phyloP scores from a whole-genome alignment of 2,113 vertebrate genomes.

The Calyptomena viridis region DNA sequence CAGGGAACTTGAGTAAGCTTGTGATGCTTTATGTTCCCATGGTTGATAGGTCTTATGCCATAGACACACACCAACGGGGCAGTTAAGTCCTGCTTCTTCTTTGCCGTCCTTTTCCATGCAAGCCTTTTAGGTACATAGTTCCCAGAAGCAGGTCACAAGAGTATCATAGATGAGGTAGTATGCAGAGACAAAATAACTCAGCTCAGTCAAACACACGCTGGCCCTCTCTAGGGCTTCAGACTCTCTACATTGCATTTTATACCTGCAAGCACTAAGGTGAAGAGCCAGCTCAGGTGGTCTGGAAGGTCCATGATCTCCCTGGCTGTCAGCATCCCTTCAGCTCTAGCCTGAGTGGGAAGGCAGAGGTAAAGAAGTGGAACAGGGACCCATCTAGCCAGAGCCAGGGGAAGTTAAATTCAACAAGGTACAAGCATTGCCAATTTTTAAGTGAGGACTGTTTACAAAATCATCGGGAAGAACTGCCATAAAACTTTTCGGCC shows the following conservation, averaged over 20 bases:
- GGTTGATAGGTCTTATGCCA: neutral
- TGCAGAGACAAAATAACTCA: neutral
- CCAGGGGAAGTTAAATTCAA: neutral
- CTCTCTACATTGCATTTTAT: accelerated
- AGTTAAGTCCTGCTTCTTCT: neutral
- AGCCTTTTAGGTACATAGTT: neutral
- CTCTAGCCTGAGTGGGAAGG: neutral
- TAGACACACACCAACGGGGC: accelerated
- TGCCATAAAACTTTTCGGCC: neutral
- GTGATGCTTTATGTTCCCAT: accelerated
- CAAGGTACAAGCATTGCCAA: neutral
- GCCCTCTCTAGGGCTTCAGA: neutral
- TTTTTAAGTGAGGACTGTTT: neutral
- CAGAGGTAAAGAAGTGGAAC: neutral
- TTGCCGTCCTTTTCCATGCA: neutral
- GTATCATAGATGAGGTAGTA: neutral
- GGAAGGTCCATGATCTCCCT: accelerated
- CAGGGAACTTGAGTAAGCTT: neutral
- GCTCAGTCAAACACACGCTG: neutral
- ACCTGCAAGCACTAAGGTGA: neutral
- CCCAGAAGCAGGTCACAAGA: neutral
- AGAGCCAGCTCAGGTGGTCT: neutral
- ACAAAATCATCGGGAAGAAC: neutral
- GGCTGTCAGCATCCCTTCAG: neutral
- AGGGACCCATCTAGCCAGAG: neutral